Evolutionary conservation across 2,797 vertebrate genomes (phyloP), one percentile per base, ranked within the genome.

Genomic region (Macroramphosus scolopax): DNA sequence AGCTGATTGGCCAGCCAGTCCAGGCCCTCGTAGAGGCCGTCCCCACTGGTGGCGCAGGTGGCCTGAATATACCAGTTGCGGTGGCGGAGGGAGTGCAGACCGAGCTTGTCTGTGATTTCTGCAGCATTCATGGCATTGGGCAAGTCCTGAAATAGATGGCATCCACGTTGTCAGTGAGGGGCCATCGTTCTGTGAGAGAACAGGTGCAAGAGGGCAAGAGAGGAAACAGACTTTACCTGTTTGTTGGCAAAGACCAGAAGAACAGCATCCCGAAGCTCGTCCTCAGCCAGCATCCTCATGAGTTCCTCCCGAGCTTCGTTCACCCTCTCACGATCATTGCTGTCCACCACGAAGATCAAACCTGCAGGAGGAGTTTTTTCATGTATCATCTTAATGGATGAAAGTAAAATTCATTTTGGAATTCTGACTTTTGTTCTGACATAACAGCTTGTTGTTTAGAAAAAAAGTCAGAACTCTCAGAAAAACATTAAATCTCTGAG

Each of bases 51-150:
- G 87, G 95, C 94, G 33, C 95, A 98, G 66, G 96, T 97, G 77
- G 95, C 95, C 84, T 98, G 96, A 76, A 98, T 98, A 88, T 97
- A 98, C 94, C 95, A 97, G 87, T 95, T 94, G 60, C 94, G 95
- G 74, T 94, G 92, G 69, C 94, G 95, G 75, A 98, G 89, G 49
- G 94, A 95, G 78, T 97, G 95, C 48, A 98, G 91, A 58, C 95
- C 95, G 82, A 98, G 88, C 87, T 97, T 98, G 91, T 98, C 95
- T 18, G 95, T 97, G 89, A 98, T 94, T 86, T 98, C 95, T 2
- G 95, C 95, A 1, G 94, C 94, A 0, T 96, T 98, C 95, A 98
- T 97, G 63, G 95, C 96, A 1, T 98, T 98, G 51, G 95, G 96
- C 58, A 98, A 87, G 81, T 98, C 96, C 96, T 98, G 59, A 46